phyloP scores from a whole-genome alignment of 92 coral and sea anemone species.

The Zoanthus sansibaricus region DNA sequence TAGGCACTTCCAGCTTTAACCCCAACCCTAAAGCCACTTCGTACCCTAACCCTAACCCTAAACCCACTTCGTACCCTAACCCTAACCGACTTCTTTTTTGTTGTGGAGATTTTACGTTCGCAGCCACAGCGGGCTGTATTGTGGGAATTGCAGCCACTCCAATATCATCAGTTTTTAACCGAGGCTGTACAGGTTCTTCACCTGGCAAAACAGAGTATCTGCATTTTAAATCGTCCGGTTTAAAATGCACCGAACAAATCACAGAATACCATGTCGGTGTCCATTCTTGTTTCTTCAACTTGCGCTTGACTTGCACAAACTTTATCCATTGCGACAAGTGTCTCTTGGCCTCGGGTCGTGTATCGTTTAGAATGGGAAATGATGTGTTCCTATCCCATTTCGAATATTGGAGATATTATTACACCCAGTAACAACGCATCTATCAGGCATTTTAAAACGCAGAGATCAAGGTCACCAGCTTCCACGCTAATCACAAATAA shows the following conservation, averaged over 20 bases:
- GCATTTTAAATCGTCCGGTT: slow-evolving; percentile 28
- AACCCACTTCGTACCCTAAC: no score
- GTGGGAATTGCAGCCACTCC: slow-evolving; percentile 51
- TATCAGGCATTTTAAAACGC: slow-evolving; percentile 24
- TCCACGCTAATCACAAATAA: slow-evolving; percentile 23
- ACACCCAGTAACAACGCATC: slow-evolving; percentile 4
- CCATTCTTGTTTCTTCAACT: slow-evolving; percentile 25
- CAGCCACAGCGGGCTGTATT: slow-evolving; percentile 27
- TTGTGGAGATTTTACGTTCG: background rate
- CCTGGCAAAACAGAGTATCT: slow-evolving; percentile 31
- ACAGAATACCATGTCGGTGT: slow-evolving; percentile 18
- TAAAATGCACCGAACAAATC: slow-evolving; percentile 43
- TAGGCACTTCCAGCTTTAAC: no score
- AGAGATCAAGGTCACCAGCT: slow-evolving; percentile 29
- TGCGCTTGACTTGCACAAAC: slow-evolving; percentile 41
- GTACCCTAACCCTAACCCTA: no score
- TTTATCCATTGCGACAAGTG: slow-evolving; percentile 31
- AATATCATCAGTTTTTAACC: slow-evolving; percentile 32
- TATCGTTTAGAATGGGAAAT: slow-evolving; percentile 25
- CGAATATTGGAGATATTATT: slow-evolving; percentile 12
- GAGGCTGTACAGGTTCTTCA: slow-evolving; percentile 12
- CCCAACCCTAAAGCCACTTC: no score
- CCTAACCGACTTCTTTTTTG: slow-evolving; percentile 36
- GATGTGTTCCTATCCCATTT: slow-evolving; percentile 27
- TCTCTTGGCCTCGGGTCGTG: slow-evolving; percentile 32